These are phyloP conservation scores for Chesias legatella DNA, from an alignment of 2,888 invertebrate genomes.

Conservation along the genomic window DNA sequence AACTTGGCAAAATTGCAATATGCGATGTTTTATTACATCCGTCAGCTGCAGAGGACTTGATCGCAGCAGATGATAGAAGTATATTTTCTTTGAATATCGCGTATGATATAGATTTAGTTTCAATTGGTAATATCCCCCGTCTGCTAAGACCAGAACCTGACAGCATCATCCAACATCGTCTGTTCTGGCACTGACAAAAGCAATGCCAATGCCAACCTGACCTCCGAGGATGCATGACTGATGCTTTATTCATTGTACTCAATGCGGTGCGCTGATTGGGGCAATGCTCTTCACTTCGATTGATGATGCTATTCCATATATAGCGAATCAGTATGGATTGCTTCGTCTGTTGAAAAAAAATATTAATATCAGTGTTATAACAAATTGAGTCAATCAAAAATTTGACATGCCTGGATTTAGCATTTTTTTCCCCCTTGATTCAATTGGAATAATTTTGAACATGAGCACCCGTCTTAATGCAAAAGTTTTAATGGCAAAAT, in stretches of 20 bases:
- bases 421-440: no score
- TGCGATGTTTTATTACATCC: no score
- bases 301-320: constrained; percentile 12
- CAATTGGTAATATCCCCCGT: constrained; percentile 30
- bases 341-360: no score
- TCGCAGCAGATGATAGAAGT: no score
- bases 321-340: background rate
- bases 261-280: constrained; percentile 26
- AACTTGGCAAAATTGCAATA: constrained; percentile 18
- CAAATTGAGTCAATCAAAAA: no score
- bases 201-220: constrained; percentile 44
- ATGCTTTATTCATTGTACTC: constrained; percentile 50
- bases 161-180: constrained; percentile 56
- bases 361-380: no score
- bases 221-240: constrained; percentile 54
- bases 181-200: constrained; percentile 64
- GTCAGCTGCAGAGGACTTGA: no score
- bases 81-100: no score
- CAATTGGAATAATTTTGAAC: no score
- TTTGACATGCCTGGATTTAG: no score
- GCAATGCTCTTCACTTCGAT: constrained; percentile 25
- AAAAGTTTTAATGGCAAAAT: no score
- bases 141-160: constrained; percentile 42
- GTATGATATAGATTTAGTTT: background rate
- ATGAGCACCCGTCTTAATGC: no score